Percentiles rank a stretch among this genome's conserved stretches.
Conservation (phyloP, 2,113 vertebrate species). For the Eurypyga helias region DNA sequence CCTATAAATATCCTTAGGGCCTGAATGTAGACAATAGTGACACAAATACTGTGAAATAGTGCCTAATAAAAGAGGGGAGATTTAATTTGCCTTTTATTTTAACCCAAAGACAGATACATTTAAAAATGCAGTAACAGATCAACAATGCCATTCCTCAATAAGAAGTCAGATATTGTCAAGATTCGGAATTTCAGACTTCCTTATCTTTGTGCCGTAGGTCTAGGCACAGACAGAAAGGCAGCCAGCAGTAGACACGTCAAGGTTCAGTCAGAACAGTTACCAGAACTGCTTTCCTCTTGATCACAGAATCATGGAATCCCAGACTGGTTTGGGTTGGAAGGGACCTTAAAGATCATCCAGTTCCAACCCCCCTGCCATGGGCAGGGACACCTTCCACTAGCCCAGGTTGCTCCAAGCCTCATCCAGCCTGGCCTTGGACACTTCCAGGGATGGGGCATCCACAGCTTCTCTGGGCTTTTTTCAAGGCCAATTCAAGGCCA, state of each 20-base stretch:
- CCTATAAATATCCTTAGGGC: background rate
- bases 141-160: background rate
- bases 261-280: background rate
- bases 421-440: too few species aligned
- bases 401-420: too few species aligned
- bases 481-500: too few species aligned
- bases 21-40: background rate
- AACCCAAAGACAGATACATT: background rate
- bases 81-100: background rate
- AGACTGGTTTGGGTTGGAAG: too few species aligned
- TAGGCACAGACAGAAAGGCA: background rate
- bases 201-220: background rate
- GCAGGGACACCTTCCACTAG: too few species aligned
- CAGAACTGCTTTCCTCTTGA: background rate
- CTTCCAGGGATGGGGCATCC: too few species aligned
- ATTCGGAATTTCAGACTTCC: background rate
- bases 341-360: too few species aligned
- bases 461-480: too few species aligned
- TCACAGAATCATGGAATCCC: too few species aligned
- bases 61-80: background rate
- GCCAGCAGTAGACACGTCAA: background rate
- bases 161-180: background rate
- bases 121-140: background rate
- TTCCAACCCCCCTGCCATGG: too few species aligned
- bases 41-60: background rate